Conservation (phyloP, 2,113 vertebrate genomes). For the Notechis scutatus region DNA sequence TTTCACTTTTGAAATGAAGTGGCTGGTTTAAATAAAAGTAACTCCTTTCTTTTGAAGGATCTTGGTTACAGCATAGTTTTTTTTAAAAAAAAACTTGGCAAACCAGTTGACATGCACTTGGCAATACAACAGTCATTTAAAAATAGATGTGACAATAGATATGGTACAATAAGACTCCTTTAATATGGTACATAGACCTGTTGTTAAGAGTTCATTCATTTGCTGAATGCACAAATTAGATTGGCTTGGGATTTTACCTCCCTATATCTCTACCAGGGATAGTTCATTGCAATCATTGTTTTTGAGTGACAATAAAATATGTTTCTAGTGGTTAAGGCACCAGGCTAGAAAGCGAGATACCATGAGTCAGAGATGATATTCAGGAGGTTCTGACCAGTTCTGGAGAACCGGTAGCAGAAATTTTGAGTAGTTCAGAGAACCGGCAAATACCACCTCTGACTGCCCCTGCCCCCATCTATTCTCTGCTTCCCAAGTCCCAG, state of each 20-base stretch:
- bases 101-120: conserved; percentile 1
- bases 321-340: neutral
- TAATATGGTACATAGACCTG: neutral
- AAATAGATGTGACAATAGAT: conserved; percentile 20
- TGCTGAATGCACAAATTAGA: neutral
- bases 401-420: too few relatives aligned
- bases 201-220: conserved; percentile 2
- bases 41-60: neutral
- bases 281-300: neutral
- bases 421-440: too few relatives aligned
- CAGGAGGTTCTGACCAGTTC: too few relatives aligned
- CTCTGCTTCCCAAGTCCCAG: too few relatives aligned
- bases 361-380: neutral
- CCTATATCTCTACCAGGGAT: neutral
- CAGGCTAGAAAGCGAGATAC: neutral
- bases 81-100: conserved; percentile 9
- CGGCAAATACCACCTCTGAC: too few relatives aligned
- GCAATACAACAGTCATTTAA: neutral
- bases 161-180: neutral
- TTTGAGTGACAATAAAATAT: neutral
- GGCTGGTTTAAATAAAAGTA: conserved; percentile 17
- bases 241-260: neutral
- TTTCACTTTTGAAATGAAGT: neutral
- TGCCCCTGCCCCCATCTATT: too few relatives aligned
- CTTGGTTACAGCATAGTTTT: neutral